Conservation (phyloP, 2,888 invertebrate species). For the Leucophenga montana region DNA sequence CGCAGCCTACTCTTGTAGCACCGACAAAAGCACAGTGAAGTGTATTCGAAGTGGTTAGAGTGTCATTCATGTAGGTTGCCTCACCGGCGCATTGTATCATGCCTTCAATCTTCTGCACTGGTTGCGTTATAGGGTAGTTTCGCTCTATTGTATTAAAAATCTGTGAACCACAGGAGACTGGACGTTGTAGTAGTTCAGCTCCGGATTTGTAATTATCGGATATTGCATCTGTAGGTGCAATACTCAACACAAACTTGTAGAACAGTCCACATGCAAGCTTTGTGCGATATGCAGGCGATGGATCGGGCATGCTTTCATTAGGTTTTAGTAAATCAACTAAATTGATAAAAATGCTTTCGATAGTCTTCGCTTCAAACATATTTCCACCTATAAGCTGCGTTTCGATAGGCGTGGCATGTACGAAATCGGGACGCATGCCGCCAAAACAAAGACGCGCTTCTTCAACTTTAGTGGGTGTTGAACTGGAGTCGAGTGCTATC, state of each 20-base stretch:
- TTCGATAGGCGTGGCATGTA: constrained; percentile 77
- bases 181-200: constrained; percentile 76
- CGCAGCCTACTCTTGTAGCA: constrained; percentile 76
- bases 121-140: constrained; percentile 84
- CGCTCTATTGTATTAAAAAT: constrained; percentile 80
- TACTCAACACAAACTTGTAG: constrained; percentile 80
- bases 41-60: constrained; percentile 78
- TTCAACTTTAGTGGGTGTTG: constrained; percentile 65
- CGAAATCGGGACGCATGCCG: constrained; percentile 75
- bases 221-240: constrained; percentile 75
- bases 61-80: constrained; percentile 83
- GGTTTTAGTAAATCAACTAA: constrained; percentile 78
- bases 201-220: constrained; percentile 76
- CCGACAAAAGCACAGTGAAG: constrained; percentile 78
- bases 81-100: constrained; percentile 81
- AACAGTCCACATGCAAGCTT: constrained; percentile 82
- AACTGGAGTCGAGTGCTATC: constrained; percentile 75
- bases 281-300: constrained; percentile 80
- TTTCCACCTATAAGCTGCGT: constrained; percentile 30
- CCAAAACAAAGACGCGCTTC: constrained; percentile 78
- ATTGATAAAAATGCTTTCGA: constrained; percentile 74
- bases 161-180: constrained; percentile 80
- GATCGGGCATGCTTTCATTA: constrained; percentile 78
- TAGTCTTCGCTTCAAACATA: constrained; percentile 50
- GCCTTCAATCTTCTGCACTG: constrained; percentile 81